Evolutionary conservation across 2,797 vertebrate species (phyloP), one percentile per base, ranked within the genome.

Genomic region (Falco biarmicus): DNA sequence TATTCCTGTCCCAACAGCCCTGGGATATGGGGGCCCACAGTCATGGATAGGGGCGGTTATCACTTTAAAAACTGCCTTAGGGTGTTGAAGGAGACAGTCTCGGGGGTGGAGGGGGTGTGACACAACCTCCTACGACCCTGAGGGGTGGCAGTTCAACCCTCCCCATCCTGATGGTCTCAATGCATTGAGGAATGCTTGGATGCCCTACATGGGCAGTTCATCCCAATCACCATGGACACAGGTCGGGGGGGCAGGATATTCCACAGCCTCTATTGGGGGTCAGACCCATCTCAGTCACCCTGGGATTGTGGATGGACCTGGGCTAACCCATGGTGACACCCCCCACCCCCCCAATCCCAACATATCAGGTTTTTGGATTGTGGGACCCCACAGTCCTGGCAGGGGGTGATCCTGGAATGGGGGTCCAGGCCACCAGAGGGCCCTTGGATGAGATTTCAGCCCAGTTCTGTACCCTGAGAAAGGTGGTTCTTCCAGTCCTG

Each of bases 71-170:
- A 6, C 0, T 7, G 11, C 2, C 11, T 65, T 24, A 6, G 22
- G 10, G 11, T 45, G 37, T 29, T 51, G 65, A 71, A 28, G 19
- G 11, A 28, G 10, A 51, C 26, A 5, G 34, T 8, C 12, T 63
- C 4, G 1, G 3, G 25, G 12, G 60, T 3, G 11, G 43, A n/a
- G 16, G 41, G 19, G 37, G 14, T 6, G 50, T 41, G 37, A 25
- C 7, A 43, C 41, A 43, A 3, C 21, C 3, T 69, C 2, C 20
- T 25, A 1, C 3, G 20, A 0, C 8, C 13, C 7, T 0, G 2
- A 6, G 3, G n/a, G 3, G 2, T 28, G 50, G 21, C 3, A 2
- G 21, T 19, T 76, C 16, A 37, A 65, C 63, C 15, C 12, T 57
- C 22, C 28, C 8, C 5, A 1, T 22, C 4, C 8, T 5, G 1